Percentiles rank a stretch among this genome's conserved stretches.
phyloP scores from a whole-genome alignment of 2,113 vertebrate genomes.

The Prionailurus viverrinus region DNA sequence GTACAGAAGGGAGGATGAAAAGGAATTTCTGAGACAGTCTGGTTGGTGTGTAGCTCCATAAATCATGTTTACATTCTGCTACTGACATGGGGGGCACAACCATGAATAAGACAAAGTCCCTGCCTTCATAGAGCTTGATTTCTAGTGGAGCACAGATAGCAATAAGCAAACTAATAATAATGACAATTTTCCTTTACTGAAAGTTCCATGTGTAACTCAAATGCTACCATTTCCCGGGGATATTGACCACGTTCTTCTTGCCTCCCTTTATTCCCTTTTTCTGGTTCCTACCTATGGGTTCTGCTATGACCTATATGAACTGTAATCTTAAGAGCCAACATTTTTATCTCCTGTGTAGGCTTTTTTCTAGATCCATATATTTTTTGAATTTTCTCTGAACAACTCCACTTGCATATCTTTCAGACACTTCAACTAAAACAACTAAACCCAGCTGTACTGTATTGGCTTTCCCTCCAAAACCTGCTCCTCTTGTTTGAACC shows the following conservation, averaged over 20 bases:
- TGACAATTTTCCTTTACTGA: neutral
- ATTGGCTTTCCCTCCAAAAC: neutral
- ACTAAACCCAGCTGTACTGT: neutral
- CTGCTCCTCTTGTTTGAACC: neutral
- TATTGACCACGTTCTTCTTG: neutral
- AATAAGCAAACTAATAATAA: neutral
- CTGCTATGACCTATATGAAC: neutral
- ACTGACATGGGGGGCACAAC: too few species aligned
- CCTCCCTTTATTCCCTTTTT: neutral
- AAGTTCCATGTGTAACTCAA: neutral
- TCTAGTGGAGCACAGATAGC: neutral
- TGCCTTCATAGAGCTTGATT: neutral
- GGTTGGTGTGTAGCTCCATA: neutral
- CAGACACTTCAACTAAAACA: neutral
- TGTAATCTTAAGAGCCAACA: neutral
- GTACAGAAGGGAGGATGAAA: neutral
- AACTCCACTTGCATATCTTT: neutral
- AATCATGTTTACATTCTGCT: neutral
- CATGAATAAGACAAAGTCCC: neutral
- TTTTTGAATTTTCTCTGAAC: neutral
- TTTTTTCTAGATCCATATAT: neutral
- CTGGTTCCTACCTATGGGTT: neutral
- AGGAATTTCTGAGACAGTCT: neutral
- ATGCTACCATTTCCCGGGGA: neutral
- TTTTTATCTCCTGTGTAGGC: neutral